These are phyloP conservation scores for Halichoerus grypus DNA, from an alignment of 2,113 vertebrate genomes.

Conservation along the genomic window DNA sequence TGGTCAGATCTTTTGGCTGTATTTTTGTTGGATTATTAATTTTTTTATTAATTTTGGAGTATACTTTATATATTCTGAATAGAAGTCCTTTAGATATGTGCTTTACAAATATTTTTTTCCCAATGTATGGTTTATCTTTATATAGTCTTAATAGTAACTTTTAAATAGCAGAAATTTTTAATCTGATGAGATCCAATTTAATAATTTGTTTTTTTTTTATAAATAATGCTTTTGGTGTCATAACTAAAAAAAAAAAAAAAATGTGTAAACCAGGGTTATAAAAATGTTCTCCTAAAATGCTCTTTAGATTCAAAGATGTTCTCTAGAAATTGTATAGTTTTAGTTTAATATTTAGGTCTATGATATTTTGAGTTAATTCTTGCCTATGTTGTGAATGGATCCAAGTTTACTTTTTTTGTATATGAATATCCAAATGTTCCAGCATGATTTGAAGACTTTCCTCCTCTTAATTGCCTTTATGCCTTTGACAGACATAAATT, in stretches of 20 bases:
- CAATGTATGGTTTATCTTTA: not conserved
- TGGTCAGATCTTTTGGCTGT: not conserved
- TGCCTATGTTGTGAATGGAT: not conserved
- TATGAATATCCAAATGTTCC: not conserved
- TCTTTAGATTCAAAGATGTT: not conserved
- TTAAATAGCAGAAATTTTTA: not conserved
- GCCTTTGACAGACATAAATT: not conserved
- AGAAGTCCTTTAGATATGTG: not conserved
- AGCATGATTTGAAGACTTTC: not conserved
- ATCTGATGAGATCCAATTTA: not conserved
- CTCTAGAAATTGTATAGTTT: not conserved
- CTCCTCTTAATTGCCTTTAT: not conserved
- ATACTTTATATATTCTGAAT: not conserved
- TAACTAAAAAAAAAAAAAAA: not conserved
- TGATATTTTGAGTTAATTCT: not conserved
- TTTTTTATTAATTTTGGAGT: not conserved
- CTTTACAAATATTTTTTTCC: not conserved
- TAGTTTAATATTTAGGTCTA: not conserved
- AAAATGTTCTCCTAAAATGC: not conserved
- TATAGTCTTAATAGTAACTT: not conserved
- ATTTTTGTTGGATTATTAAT: not conserved
- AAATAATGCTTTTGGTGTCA: not conserved
- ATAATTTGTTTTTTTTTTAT: not conserved
- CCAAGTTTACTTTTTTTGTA: not conserved
- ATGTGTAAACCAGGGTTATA: not conserved